Conservation (phyloP, 2,113 vertebrate species). For the Athene noctua region DNA sequence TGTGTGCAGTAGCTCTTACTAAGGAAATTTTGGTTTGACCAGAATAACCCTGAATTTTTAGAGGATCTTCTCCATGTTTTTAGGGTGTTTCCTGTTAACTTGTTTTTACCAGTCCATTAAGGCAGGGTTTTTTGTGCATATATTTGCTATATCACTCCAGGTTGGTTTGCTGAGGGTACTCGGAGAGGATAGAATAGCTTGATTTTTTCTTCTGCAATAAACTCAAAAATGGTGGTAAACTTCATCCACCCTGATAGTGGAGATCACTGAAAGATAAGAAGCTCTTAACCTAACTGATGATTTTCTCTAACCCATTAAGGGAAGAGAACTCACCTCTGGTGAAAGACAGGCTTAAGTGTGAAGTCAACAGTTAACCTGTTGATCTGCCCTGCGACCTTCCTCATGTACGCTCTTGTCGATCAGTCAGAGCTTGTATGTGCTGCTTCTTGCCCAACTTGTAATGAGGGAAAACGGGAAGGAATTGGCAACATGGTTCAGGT, state of each 20-base stretch:
- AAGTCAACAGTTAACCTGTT: not conserved
- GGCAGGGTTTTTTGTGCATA: not conserved
- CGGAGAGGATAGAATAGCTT: not conserved
- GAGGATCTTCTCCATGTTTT: not conserved
- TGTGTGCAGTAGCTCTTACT: not conserved
- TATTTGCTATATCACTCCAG: not conserved
- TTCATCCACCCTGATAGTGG: not conserved
- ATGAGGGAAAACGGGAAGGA: not conserved
- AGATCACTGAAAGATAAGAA: fast-evolving
- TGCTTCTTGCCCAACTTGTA: not conserved
- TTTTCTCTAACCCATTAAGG: not conserved
- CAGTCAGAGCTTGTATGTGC: not conserved
- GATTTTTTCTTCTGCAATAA: not conserved
- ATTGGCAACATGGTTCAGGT: not conserved
- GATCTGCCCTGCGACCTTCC: not conserved
- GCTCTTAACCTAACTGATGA: not conserved
- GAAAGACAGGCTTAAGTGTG: not conserved
- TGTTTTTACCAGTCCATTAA: not conserved
- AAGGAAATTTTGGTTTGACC: not conserved
- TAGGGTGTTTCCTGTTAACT: not conserved
- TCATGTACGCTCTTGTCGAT: not conserved
- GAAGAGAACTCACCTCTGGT: not conserved
- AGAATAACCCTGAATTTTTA: not conserved
- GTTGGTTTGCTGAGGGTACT: not conserved
- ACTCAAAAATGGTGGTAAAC: not conserved